Percentiles rank a stretch among this genome's conserved stretches.
phyloP scores from a whole-genome alignment of 2,113 vertebrate genomes.

The Microtus richardsoni region DNA sequence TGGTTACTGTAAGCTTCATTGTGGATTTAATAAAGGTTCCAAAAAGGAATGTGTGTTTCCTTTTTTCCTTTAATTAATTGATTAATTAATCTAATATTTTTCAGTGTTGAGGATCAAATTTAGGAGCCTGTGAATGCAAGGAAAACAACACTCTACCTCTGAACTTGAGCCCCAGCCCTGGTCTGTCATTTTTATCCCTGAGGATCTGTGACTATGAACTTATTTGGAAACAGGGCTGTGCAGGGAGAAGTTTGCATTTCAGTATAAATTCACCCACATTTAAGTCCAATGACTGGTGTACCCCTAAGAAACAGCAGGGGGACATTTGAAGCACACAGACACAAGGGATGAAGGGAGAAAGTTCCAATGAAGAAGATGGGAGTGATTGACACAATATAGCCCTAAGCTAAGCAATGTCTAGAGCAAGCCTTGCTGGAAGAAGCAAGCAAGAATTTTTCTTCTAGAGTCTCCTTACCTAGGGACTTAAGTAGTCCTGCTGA shows the following conservation, averaged over 20 bases:
- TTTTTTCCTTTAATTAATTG: neutral
- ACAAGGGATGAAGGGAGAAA: neutral
- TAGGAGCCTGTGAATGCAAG: neutral
- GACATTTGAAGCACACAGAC: neutral
- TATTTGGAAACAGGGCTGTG: neutral
- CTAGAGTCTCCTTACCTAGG: neutral
- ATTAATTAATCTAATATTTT: no score
- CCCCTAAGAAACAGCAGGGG: neutral
- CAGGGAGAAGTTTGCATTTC: neutral
- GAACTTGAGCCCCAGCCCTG: neutral
- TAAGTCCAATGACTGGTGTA: neutral
- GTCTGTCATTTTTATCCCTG: neutral
- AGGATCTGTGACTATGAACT: neutral
- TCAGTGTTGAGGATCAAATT: no score
- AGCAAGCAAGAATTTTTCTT: neutral
- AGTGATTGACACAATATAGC: accelerated
- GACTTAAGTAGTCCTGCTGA: neutral
- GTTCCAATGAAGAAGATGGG: neutral
- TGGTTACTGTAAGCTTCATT: neutral
- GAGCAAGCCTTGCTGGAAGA: neutral
- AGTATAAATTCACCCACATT: neutral
- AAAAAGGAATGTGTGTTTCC: neutral
- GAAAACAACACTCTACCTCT: neutral
- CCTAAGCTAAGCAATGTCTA: neutral
- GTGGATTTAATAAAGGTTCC: neutral